These are phyloP conservation scores for Aspidoscelis tigris DNA, from an alignment of 2,113 vertebrate species.

Conservation along the genomic window DNA sequence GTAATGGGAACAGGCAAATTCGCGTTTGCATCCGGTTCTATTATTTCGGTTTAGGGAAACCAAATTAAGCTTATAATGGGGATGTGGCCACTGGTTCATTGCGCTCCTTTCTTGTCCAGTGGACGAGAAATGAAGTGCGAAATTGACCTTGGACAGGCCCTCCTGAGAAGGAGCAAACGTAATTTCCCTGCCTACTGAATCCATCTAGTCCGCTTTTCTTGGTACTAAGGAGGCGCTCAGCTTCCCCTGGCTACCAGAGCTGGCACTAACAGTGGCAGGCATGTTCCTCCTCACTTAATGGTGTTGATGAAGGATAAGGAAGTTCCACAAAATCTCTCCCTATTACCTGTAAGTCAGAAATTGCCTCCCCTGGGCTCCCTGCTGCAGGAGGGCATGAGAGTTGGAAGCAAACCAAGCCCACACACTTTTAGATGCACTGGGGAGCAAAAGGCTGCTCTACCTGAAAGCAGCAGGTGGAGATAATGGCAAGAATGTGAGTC, in stretches of 20 bases:
- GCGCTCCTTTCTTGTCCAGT: too few relatives aligned
- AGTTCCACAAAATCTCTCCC: constrained; percentile 9
- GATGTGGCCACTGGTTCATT: too few relatives aligned
- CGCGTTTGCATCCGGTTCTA: too few relatives aligned
- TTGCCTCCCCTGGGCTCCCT: neutral
- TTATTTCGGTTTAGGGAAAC: too few relatives aligned
- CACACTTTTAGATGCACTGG: neutral
- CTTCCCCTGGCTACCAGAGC: neutral
- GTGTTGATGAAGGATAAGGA: constrained; percentile 22
- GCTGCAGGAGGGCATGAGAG: neutral
- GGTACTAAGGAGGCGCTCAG: neutral
- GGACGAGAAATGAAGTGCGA: too few relatives aligned
- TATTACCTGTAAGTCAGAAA: neutral
- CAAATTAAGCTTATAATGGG: too few relatives aligned
- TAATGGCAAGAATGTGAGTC: too few relatives aligned
- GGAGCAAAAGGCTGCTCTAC: neutral
- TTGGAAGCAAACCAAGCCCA: neutral
- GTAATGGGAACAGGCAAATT: too few relatives aligned
- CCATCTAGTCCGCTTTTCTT: neutral
- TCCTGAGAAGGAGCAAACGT: neutral
- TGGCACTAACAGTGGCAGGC: neutral
- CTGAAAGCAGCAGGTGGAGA: too few relatives aligned
- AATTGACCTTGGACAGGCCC: too few relatives aligned
- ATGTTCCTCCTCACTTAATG: neutral
- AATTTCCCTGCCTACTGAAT: neutral